Percentiles rank a stretch among this genome's conserved stretches.
phyloP scores from a whole-genome alignment of 2,113 vertebrate genomes.

The Cyphomyrus plagiostoma region DNA sequence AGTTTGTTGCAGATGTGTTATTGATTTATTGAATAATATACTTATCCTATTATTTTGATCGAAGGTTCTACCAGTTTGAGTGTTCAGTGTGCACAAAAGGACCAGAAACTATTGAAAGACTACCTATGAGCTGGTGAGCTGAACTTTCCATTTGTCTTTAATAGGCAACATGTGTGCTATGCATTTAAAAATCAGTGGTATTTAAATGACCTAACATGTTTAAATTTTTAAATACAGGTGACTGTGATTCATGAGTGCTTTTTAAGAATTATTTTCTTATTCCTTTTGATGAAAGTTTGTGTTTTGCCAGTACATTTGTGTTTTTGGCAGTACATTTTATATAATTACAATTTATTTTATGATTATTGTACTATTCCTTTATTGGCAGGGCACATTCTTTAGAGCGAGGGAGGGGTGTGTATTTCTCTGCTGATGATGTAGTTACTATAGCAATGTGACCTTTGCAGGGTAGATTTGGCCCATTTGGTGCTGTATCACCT shows the following conservation, averaged over 20 bases:
- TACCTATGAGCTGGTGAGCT: slow-evolving; percentile 80
- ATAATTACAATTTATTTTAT: neutral
- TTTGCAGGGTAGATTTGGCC: slow-evolving; percentile 80
- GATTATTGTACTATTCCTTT: neutral
- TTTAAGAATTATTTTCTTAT: neutral
- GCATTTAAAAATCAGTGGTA: neutral
- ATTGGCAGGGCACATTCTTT: neutral
- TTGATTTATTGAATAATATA: neutral
- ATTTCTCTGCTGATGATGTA: neutral
- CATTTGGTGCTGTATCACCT: slow-evolving; percentile 88
- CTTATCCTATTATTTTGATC: neutral
- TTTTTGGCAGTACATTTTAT: neutral
- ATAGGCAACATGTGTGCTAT: neutral
- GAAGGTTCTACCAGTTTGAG: slow-evolving; percentile 85
- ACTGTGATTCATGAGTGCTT: neutral
- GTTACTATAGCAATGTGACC: slow-evolving; percentile 16
- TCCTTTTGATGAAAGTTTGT: neutral
- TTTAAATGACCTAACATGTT: neutral
- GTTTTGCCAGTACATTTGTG: neutral
- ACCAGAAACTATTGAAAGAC: slow-evolving; percentile 76
- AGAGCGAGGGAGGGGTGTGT: neutral
- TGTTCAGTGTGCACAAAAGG: slow-evolving; percentile 81
- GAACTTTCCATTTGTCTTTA: neutral
- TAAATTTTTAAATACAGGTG: neutral
- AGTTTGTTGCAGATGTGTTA: neutral